Evolutionary conservation across 2,888 invertebrate genomes (phyloP).

Genomic region (Latrodectus elegans): DNA sequence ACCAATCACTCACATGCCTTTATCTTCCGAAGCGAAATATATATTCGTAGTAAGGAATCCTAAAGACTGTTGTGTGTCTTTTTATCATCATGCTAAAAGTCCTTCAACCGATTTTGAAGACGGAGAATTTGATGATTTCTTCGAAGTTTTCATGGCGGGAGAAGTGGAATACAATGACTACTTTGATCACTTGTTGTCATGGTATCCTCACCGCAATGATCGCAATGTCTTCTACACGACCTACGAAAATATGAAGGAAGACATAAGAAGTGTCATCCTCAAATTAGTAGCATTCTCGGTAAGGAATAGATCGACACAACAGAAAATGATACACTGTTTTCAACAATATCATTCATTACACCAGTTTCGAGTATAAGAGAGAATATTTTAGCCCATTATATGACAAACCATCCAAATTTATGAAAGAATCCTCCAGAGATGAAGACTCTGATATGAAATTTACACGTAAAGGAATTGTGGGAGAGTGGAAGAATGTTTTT

Average conservation of each 20-base stretch:
- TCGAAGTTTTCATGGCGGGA: constrained; percentile 74
- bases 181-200: constrained; percentile 69
- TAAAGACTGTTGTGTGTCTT: constrained; percentile 76
- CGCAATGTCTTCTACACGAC: constrained; percentile 74
- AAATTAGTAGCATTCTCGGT: constrained; percentile 70
- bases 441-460: no score
- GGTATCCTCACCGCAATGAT: constrained; percentile 71
- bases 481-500: constrained; percentile 76
- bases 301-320: constrained; percentile 45
- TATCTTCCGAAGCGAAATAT: constrained; percentile 67
- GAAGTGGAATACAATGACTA: constrained; percentile 72
- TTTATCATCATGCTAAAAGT: constrained; percentile 73
- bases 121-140: constrained; percentile 74
- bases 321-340: constrained; percentile 25
- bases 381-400: background rate
- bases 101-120: constrained; percentile 23
- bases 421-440: no score
- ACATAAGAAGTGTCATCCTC: constrained; percentile 65
- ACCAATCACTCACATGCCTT: constrained; percentile 69
- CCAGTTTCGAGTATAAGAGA: constrained; percentile 66
- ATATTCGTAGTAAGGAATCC: constrained; percentile 77
- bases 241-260: constrained; percentile 75
- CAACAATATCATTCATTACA: constrained; percentile 40
- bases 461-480: constrained; percentile 73
- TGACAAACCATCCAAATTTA: no score